Percentiles rank a stretch among this genome's conserved stretches.
Conservation (phyloP, 2,888 invertebrate genomes). For the Zygothrica quintamaculata region DNA sequence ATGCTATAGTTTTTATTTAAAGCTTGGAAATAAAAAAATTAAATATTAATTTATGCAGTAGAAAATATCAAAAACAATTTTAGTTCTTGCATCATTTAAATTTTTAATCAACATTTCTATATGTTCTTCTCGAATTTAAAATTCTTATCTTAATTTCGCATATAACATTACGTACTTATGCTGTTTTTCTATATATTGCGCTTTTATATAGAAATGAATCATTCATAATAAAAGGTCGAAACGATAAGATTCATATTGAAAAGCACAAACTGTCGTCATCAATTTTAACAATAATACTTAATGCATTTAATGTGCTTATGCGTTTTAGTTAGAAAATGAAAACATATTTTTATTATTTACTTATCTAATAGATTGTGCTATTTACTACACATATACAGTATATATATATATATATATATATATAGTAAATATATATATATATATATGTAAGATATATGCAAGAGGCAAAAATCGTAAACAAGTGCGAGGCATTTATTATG, state of each 20-base stretch:
- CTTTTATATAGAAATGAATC: slow-evolving; percentile 41
- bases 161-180: background rate
- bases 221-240: background rate
- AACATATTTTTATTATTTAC: slow-evolving; percentile 28
- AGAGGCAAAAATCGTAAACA: slow-evolving; percentile 50
- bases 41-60: too few relatives aligned
- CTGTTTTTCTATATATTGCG: slow-evolving; percentile 22
- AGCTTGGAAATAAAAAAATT: too few relatives aligned
- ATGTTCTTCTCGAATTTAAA: too few relatives aligned
- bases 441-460: too few relatives aligned
- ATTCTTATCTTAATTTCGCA: background rate
- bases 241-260: slow-evolving; percentile 35
- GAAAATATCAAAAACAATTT: too few relatives aligned
- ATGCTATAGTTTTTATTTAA: too few relatives aligned
- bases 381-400: slow-evolving; percentile 4
- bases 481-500: slow-evolving; percentile 36
- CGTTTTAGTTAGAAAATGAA: slow-evolving; percentile 28
- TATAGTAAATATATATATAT: background rate
- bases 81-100: too few relatives aligned
- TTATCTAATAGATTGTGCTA: background rate
- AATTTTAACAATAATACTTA: too few relatives aligned
- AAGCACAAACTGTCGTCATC: slow-evolving; percentile 21
- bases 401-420: background rate
- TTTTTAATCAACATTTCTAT: too few relatives aligned
- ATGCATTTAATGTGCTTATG: slow-evolving; percentile 44